Evolutionary conservation across 2,888 invertebrate genomes (phyloP).

Genomic region (Drosophila demipolita): DNA sequence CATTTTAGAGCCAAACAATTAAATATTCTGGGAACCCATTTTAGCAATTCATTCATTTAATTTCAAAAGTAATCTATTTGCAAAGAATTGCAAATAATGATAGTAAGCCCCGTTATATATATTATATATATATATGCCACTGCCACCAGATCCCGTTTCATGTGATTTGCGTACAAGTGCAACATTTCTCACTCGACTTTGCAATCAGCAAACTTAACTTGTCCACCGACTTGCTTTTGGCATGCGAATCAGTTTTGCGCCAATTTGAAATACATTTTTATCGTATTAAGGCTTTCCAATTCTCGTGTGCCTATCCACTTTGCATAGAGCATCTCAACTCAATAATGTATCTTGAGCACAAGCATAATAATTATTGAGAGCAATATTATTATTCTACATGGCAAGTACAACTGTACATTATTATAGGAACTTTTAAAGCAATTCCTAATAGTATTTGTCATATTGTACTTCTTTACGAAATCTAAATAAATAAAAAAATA

Average conservation of each 20-base stretch:
- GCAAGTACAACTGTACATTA: background rate
- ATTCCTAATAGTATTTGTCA: background rate
- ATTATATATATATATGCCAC: background rate
- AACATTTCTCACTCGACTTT: conserved; percentile 47
- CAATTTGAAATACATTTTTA: conserved; percentile 27
- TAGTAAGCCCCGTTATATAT: too few relatives aligned
- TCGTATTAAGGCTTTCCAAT: conserved; percentile 6
- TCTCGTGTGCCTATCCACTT: background rate
- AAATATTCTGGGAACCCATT: too few relatives aligned
- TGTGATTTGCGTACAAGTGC: conserved; percentile 45
- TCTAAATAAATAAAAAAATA: background rate
- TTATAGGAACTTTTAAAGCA: too few relatives aligned
- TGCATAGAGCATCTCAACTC: conserved; percentile 3
- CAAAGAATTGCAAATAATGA: too few relatives aligned
- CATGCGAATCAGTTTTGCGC: conserved; percentile 25
- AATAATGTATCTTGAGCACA: background rate
- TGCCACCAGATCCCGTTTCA: conserved; percentile 3
- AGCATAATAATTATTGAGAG: background rate
- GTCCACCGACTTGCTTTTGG: conserved; percentile 35
- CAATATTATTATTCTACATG: background rate
- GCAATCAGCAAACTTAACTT: conserved; percentile 24
- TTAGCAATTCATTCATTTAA: too few relatives aligned
- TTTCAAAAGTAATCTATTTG: too few relatives aligned
- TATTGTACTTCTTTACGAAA: background rate
- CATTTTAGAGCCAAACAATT: background rate